A percentile compares a stretch with the other conserved stretches of the same genome.
phyloP scores from a whole-genome alignment of 2,888 invertebrate genomes.

The Drosophila phalerata region DNA sequence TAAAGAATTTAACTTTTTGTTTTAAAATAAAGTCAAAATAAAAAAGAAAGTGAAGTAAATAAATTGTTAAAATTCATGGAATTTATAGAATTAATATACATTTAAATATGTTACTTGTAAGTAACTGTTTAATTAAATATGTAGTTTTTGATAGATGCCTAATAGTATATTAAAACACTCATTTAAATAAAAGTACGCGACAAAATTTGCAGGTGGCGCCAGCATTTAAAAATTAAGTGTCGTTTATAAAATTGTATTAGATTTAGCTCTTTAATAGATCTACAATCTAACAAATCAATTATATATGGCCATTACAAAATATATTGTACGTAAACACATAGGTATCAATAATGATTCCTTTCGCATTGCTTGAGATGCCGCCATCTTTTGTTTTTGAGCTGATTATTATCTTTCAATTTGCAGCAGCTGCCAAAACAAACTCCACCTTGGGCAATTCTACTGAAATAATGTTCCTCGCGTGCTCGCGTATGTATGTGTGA shows the following conservation, averaged over 20 bases:
- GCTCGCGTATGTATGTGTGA: constrained; percentile 8
- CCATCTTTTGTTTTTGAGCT: constrained; percentile 43
- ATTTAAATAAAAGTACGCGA: neutral
- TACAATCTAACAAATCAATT: neutral
- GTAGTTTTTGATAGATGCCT: too few relatives aligned
- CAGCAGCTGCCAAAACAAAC: constrained; percentile 72
- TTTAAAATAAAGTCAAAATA: too few relatives aligned
- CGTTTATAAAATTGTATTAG: neutral
- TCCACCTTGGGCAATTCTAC: constrained; percentile 48
- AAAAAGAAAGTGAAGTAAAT: neutral
- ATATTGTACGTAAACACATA: neutral
- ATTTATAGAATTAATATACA: too few relatives aligned
- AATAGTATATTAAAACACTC: neutral
- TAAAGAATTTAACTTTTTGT: too few relatives aligned
- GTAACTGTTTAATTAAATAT: neutral
- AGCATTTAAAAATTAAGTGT: neutral
- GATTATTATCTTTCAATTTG: constrained; percentile 77
- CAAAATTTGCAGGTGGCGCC: neutral
- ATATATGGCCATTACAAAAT: neutral
- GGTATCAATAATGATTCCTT: constrained; percentile 29
- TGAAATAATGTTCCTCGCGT: constrained; percentile 46
- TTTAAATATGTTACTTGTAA: neutral
- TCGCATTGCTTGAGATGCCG: constrained; percentile 16
- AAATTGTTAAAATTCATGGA: too few relatives aligned
- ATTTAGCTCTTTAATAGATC: neutral